Conservation (phyloP, 2,888 invertebrate species). For the Azorinus chamasolen region DNA sequence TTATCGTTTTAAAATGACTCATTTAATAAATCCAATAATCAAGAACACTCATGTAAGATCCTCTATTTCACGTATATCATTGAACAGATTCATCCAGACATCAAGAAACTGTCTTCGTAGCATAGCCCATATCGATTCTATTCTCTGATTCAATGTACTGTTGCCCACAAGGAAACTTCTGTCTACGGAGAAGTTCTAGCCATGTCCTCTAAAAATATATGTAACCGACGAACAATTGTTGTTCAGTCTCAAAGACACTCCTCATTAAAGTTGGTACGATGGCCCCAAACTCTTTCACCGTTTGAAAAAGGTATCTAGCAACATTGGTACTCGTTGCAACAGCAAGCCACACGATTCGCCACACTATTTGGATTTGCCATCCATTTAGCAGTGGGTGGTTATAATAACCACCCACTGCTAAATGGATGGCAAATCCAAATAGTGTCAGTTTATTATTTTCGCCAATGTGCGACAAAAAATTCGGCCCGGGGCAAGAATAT, state of each 20-base stretch:
- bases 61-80: slow-evolving; percentile 11
- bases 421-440: slow-evolving; percentile 24
- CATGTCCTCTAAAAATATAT: slow-evolving; percentile 19
- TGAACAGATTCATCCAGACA: slow-evolving; percentile 16
- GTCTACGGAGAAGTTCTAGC: no score
- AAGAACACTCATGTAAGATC: no score
- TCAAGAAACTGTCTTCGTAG: slow-evolving; percentile 14
- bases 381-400: no score
- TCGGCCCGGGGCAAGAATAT: slow-evolving; percentile 17
- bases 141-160: slow-evolving; percentile 27
- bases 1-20: no score
- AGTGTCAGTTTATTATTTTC: slow-evolving; percentile 28
- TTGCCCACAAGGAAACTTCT: slow-evolving; percentile 27
- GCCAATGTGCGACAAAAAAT: slow-evolving; percentile 31
- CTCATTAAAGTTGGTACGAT: slow-evolving; percentile 8
- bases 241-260: slow-evolving; percentile 23
- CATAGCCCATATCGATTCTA: slow-evolving; percentile 23
- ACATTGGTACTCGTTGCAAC: slow-evolving; percentile 25
- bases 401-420: no score
- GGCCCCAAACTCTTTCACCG: background rate
- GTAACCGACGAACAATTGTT: slow-evolving; percentile 6
- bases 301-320: slow-evolving; percentile 28
- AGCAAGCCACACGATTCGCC: slow-evolving; percentile 29
- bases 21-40: no score
- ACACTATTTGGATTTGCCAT: slow-evolving; percentile 25